Evolutionary conservation across 2,113 vertebrate species (phyloP), one percentile per base, ranked within the genome.

Genomic region (Phoxinus phoxinus): DNA sequence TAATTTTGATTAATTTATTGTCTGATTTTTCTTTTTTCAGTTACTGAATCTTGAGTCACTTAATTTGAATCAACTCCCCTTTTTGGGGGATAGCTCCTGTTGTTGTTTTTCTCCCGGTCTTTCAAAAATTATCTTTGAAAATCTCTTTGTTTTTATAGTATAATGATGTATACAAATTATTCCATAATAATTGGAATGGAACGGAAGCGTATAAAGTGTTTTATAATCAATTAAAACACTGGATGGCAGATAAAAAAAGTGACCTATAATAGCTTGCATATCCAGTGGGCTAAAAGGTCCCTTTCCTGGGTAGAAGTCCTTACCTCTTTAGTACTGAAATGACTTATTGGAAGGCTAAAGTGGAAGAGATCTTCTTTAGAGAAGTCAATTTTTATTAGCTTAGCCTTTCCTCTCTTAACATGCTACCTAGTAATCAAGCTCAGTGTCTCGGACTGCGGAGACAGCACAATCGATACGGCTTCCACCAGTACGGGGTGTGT

Each of bases 381-480:
- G 67, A 17, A 87, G 77, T 59, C n/a, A 83, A 82, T 79, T 11
- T 82, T 71, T 67, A 83, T 87, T 83, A 82, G 41, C 10, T 85
- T 37, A 61, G 83, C 73, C 69, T 73, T 32, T 77, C 46, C 76
- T 79, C 86, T 85, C 9, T 2, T 48, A 74, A 79, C 81, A 83
- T 74, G 44, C 88, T 58, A 67, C 81, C 69, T 51, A 76, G 41
- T 71, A 61, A 69, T 86, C 75, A 72, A 83, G 85, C 83, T 84
- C 53, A 59, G 76, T 51, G 81, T 77, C 41, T 91, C 67, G 73
- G 89, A 65, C 73, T 75, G 86, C 89, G 90, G 84, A 92, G 89
- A 90, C 76, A 78, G 80, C 88, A 87, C 86, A 90, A 95, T 95
- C 93, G 35, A 94, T 95, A 87, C 25, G 81, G 87, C 88, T 83